These are phyloP conservation scores for Collichthys lucidus DNA, from an alignment of 2,113 vertebrate species.

Conservation along the genomic window DNA sequence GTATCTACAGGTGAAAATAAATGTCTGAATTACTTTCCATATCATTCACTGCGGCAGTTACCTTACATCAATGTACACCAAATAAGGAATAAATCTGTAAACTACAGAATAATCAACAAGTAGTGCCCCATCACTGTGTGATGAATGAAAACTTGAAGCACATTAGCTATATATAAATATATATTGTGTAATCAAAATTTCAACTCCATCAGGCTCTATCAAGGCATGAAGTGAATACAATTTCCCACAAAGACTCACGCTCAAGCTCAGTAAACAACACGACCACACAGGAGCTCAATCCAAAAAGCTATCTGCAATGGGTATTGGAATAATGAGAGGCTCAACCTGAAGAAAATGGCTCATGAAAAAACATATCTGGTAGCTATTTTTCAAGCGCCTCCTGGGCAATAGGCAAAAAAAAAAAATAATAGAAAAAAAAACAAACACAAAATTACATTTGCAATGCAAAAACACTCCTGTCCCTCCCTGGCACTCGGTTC, in stretches of 20 bases:
- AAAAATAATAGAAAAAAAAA: constrained; percentile 13
- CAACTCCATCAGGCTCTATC: constrained; percentile 56
- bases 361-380: constrained; percentile 74
- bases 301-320: constrained; percentile 63
- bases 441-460: constrained; percentile 79
- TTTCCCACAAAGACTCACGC: constrained; percentile 52
- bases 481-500: constrained; percentile 54
- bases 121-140: constrained; percentile 26
- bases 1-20: neutral
- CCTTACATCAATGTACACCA: constrained; percentile 3
- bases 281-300: constrained; percentile 47
- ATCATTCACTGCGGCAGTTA: constrained; percentile 14
- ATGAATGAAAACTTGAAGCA: constrained; percentile 60
- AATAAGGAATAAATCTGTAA: constrained; percentile 50
- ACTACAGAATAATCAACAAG: constrained; percentile 49
- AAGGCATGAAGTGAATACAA: constrained; percentile 65
- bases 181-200: constrained; percentile 64
- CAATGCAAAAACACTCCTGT: constrained; percentile 76
- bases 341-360: constrained; percentile 72
- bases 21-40: neutral
- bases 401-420: constrained; percentile 44
- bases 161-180: constrained; percentile 62
- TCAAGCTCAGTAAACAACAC: constrained; percentile 67
- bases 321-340: constrained; percentile 68
- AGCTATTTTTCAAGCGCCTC: constrained; percentile 66